Conservation (phyloP, 2,797 vertebrate species). For the Eutrigla gurnardus region DNA sequence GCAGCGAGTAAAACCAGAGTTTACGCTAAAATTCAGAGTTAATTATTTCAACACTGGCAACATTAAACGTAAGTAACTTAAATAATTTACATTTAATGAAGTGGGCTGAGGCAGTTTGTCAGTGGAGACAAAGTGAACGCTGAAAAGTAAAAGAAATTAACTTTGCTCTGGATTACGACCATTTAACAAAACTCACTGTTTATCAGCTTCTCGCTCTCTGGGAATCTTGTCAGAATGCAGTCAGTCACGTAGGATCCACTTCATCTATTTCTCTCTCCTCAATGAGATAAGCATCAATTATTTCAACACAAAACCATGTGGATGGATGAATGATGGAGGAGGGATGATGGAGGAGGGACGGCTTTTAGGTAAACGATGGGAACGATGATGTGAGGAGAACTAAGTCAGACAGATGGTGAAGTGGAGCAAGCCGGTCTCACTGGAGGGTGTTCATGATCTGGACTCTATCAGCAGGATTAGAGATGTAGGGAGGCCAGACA, state of each 20-base stretch:
- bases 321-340: conserved; percentile 20
- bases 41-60: background rate
- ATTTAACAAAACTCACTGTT: conserved; percentile 17
- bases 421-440: conserved; percentile 72
- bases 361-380: conserved; percentile 66
- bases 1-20: too few species aligned
- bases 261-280: conserved; percentile 64
- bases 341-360: conserved; percentile 22
- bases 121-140: background rate
- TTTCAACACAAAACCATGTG: conserved; percentile 83
- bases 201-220: background rate
- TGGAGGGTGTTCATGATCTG: conserved; percentile 81
- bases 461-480: conserved; percentile 96
- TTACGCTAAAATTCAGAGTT: too few species aligned
- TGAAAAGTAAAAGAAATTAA: background rate
- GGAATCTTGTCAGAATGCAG: conserved; percentile 77
- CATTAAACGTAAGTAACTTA: background rate
- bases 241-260: conserved; percentile 58
- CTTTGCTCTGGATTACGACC: conserved; percentile 18
- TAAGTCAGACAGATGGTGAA: conserved; percentile 93
- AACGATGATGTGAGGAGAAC: conserved; percentile 91
- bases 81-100: background rate
- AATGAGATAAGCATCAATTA: conserved; percentile 90
- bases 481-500: conserved; percentile 75
- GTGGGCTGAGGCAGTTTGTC: background rate